A percentile compares a stretch with the other conserved stretches of the same genome.
Evolutionary conservation across 2,797 vertebrate genomes (phyloP).

Genomic region (Hippoglossus hippoglossus): DNA sequence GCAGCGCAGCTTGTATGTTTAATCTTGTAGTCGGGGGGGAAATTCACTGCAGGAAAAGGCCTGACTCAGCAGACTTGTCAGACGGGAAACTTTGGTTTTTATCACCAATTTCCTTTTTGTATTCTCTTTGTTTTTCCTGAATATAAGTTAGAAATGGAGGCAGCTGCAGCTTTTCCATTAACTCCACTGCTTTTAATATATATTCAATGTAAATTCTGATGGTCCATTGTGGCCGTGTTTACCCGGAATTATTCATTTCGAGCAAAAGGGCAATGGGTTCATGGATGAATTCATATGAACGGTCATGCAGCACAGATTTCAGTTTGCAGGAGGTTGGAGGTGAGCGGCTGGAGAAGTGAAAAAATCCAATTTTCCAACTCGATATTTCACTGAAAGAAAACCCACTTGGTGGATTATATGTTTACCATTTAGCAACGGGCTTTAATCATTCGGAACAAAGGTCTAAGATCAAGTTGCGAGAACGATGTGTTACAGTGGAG

Average conservation of each 20-base stretch:
- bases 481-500: neutral
- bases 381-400: conserved; percentile 53
- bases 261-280: too few relatives aligned
- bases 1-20: conserved; percentile 56
- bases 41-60: conserved; percentile 45
- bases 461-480: conserved; percentile 43
- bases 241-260: too few relatives aligned
- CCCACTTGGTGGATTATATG: conserved; percentile 32
- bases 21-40: conserved; percentile 42
- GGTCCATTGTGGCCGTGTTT: too few relatives aligned
- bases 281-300: neutral
- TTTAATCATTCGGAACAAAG: conserved; percentile 45
- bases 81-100: conserved; percentile 26
- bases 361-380: conserved; percentile 40
- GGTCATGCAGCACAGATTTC: neutral
- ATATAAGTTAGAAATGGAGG: too few relatives aligned
- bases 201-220: neutral
- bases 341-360: neutral
- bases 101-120: conserved; percentile 29
- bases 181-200: neutral
- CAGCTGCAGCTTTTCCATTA: too few relatives aligned
- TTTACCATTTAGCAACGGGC: conserved; percentile 15
- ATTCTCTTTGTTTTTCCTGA: conserved; percentile 2
- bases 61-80: conserved; percentile 68
- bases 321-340: neutral